phyloP scores from a whole-genome alignment of 2,797 vertebrate species.

The Pipistrellus nathusii region DNA sequence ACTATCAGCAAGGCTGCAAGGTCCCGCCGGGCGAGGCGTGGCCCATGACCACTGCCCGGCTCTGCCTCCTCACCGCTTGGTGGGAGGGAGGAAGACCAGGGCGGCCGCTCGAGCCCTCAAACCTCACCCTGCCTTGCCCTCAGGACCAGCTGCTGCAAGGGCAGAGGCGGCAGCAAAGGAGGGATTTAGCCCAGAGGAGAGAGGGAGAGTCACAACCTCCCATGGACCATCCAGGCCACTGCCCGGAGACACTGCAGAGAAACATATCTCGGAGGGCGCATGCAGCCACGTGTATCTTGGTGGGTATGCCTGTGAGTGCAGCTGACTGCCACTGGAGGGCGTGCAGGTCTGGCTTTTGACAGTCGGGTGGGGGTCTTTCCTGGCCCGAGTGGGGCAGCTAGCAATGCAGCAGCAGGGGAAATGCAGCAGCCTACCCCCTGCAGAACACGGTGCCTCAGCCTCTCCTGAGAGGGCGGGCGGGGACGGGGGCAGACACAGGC shows the following conservation, averaged over 20 bases:
- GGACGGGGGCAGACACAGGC: background rate
- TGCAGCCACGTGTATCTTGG: too few species aligned
- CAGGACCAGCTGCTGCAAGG: too few species aligned
- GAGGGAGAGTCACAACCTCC: background rate
- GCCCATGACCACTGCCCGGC: background rate
- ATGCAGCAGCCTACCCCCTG: background rate
- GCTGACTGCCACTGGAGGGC: slow-evolving; percentile 9
- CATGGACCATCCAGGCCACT: fast-evolving
- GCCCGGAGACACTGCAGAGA: background rate
- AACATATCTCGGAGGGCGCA: background rate
- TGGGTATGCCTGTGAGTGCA: background rate
- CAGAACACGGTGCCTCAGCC: background rate
- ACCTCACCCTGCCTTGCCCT: fast-evolving
- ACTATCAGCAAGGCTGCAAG: background rate
- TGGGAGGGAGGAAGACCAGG: background rate
- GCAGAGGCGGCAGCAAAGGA: fast-evolving
- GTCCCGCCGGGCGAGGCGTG: fast-evolving
- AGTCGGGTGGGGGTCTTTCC: background rate
- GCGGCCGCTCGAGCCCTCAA: background rate
- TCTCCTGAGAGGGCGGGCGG: too few species aligned
- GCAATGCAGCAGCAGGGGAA: background rate
- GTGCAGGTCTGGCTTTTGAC: background rate
- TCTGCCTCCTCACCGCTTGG: background rate
- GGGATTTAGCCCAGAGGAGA: too few species aligned
- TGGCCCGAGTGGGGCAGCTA: background rate